These are phyloP conservation scores for Coenonympha glycerion DNA, from an alignment of 2,888 invertebrate genomes.

Conservation along the genomic window DNA sequence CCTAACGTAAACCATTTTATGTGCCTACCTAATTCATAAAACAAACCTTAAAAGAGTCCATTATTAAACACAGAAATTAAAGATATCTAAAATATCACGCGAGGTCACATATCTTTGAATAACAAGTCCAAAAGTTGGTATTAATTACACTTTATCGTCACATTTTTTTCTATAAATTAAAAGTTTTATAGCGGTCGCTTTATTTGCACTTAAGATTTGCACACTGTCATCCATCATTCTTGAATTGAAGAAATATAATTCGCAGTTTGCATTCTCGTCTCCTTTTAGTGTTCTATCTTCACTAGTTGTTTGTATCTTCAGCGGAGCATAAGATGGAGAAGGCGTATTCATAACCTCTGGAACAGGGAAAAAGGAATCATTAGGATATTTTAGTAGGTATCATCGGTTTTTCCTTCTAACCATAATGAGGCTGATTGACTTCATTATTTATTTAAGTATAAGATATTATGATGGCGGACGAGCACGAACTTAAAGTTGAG, in stretches of 20 bases:
- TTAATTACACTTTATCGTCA: neutral
- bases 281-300: neutral
- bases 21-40: too few relatives aligned
- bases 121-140: conserved; percentile 38
- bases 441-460: too few relatives aligned
- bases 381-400: too few relatives aligned
- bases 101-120: conserved; percentile 41
- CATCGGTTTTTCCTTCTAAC: too few relatives aligned
- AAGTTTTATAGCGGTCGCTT: conserved; percentile 1
- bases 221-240: neutral
- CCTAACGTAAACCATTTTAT: neutral
- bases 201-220: neutral
- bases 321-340: too few relatives aligned
- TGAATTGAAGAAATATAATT: neutral
- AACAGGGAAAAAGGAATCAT: conserved; percentile 1
- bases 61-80: too few relatives aligned
- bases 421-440: too few relatives aligned
- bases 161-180: conserved; percentile 1
- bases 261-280: neutral
- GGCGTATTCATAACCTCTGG: neutral
- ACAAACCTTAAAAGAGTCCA: too few relatives aligned
- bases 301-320: neutral
- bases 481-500: too few relatives aligned
- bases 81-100: too few relatives aligned
- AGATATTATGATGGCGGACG: too few relatives aligned